Evolutionary conservation across 2,888 invertebrate genomes (phyloP), one percentile per base, ranked within the genome.

Genomic region (Drosophila pullipes): DNA sequence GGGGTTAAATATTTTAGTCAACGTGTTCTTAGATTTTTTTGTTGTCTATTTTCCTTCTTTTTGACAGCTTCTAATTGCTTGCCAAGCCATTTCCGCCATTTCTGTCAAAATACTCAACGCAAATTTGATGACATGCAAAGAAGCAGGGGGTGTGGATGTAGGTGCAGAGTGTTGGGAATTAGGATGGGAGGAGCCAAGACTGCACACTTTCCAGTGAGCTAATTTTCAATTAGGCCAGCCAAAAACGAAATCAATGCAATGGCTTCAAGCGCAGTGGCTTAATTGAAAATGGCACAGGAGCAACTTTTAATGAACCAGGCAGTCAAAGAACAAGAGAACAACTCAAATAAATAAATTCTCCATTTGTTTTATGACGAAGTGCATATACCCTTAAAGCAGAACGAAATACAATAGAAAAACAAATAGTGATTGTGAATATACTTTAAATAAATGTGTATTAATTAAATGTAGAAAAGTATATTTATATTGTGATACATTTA

Each of bases 11-110:
- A 78, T 68, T 70, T 70, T 63, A 60, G 53, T 53, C 57, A 49
- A 39, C 25, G 61, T 39, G 49, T 49, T 55, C 59, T 53, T 52
- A 53, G 49, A 39, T 25, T 61, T 50, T 54, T 1, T 37, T 28
- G 33, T 57, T 18, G 59, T 50, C 6, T 30, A 47, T 49, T 69
- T 52, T 33, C 37, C 30, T 66, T 53, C 22, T 65, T 78, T 78
- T 63, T 82, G 85, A 84, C 87, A 89, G 85, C 71, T 72, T 79
- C 82, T 82, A 89, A 87, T 84, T 85, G 85, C 85, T 84, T 77
- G 76, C 70, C 74, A 61, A 73, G 62, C 62, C 77, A 85, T 83
- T 84, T 85, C 76, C 88, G 74, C 72, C 65, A 37, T 28, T 25
- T 25, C 77, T 85, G 69, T 82, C 86, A 80, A 74, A 73, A 80